Evolutionary conservation across 2,888 invertebrate genomes (phyloP), one percentile per base, ranked within the genome.

Genomic region (Lasioglossum marginatum): DNA sequence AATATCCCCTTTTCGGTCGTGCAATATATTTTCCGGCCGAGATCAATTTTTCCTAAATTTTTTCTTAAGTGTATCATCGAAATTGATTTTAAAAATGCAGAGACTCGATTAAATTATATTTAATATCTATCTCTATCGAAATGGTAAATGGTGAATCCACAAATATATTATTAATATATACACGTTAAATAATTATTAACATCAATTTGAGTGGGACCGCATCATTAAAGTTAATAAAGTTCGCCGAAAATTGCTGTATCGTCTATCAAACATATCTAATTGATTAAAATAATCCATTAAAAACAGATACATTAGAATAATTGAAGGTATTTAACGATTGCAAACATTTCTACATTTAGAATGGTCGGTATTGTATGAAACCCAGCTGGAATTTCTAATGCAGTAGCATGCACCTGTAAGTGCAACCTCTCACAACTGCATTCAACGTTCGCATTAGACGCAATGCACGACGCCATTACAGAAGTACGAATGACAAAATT

Each of bases 401-500:
- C 73, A 75, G 74, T 70, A 76, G 76, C 77, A 82, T 81, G 79
- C 85, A 75, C 68, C 78, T 63, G 60, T 52, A 45, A 72, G 79
- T 57, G 40, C 57, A 57, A 52, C 66, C 77, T 75, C 82, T 81
- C 81, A 77, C 84, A 80, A 37, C 31, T 68, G 75, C 71, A 83
- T 75, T 70, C 81, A 37, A 66, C 45, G 45, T 66, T 85, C 74
- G 60, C 66, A 74, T 85, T 82, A 81, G 71, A 82, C 52, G 74
- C 79, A 72, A 57, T 52, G 68, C 74, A 37, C 73, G 75, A 66
- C 74, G 37, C 34, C 77, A 45, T 70, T 77, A 68, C 60, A 70
- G 48, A 73, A 66, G 77, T 68, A 70, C 68, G 77, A 89, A 84
- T 73, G 60, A 81, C 79, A 66, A 66, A 66, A 81, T 82, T 78